These are phyloP conservation scores for Drosophila melanogaster DNA, from an alignment of 1,140 invertebrate genomes.

Conservation along the genomic window Release_6_plus_ISO1_MT NT_033777.3:17213501-17214000, in stretches of 20 bases:
- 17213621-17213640: too few species aligned
- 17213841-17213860: conserved; percentile 70
- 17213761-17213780: conserved; percentile 57
- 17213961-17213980: conserved; percentile 73
- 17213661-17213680: neutral
- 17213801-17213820: conserved; percentile 51
- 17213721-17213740: conserved; percentile 57
- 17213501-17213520: neutral
- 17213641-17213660: neutral
- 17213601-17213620: neutral
- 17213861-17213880: conserved; percentile 70
- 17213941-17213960: conserved; percentile 60
- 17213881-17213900: conserved; percentile 19
- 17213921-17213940: conserved; percentile 16
- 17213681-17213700: conserved; percentile 16
- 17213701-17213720: conserved; percentile 37
- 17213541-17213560: neutral
- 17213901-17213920: neutral
- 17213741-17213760: conserved; percentile 71
- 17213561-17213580: neutral
- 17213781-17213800: neutral
- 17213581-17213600: neutral
- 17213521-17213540: neutral
- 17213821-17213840: conserved; percentile 74
- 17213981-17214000: conserved; percentile 19